phyloP scores from a whole-genome alignment of 2,888 invertebrate species.

The Lepidochitona cinerea region DNA sequence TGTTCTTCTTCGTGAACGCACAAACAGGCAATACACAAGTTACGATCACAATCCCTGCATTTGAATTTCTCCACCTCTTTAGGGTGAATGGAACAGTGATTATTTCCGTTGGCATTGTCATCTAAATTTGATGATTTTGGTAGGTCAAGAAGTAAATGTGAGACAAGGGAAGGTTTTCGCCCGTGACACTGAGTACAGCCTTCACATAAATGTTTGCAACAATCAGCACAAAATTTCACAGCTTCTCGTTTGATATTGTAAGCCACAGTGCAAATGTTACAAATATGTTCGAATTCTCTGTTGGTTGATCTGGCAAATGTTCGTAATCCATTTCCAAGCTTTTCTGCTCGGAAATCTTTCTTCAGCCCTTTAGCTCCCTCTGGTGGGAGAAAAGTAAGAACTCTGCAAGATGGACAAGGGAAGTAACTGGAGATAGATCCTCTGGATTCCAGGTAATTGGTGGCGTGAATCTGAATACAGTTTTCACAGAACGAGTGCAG shows the following conservation, averaged over 20 bases:
- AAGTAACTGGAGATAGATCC: constrained; percentile 12
- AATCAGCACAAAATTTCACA: constrained; percentile 27
- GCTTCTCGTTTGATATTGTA: background rate
- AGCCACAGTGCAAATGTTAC: background rate
- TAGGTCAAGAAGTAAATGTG: constrained; percentile 23
- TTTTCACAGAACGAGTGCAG: constrained; percentile 38
- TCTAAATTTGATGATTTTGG: background rate
- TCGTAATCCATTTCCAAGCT: constrained; percentile 24
- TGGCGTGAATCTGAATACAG: constrained; percentile 33
- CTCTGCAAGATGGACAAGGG: constrained; percentile 39
- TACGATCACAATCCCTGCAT: constrained; percentile 27
- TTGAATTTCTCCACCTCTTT: constrained; percentile 24
- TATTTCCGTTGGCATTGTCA: background rate
- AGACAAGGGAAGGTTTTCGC: constrained; percentile 18
- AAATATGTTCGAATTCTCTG: background rate
- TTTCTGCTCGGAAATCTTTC: constrained; percentile 36
- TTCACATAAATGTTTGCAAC: constrained; percentile 32
- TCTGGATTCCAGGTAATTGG: constrained; percentile 8
- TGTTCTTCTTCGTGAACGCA: constrained; percentile 27
- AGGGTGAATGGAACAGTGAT: constrained; percentile 23
- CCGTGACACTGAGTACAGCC: constrained; percentile 21
- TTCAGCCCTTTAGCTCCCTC: constrained; percentile 32
- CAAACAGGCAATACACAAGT: constrained; percentile 33
- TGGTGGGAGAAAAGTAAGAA: constrained; percentile 19
- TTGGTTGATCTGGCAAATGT: background rate